Base-by-base conservation (phyloP, 2,113 vertebrate genomes). In the Pelodiscus sinensis region DNA sequence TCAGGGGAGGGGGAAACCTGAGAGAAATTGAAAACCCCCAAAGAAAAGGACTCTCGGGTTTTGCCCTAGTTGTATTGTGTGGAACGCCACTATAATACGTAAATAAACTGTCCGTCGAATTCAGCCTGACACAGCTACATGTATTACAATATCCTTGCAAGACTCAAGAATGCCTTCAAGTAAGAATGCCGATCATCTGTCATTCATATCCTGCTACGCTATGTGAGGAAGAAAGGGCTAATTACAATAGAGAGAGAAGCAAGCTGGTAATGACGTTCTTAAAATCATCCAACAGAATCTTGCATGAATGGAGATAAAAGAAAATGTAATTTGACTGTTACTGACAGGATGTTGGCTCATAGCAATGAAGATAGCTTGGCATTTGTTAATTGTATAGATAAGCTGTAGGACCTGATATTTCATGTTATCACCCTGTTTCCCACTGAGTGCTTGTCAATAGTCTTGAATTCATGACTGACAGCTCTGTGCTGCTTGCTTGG, bases 351-450 rank as follows among this genome's bases (percentile, higher is more conserved):
- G 50, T 51, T 78, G 57, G 80, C 2, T 3, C 62, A 73, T 85
- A 16, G 3, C 62, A 81, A 22, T 82, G 51, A 29, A 68, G 50
- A 52, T 55, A 57, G 35, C 21, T 57, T 79, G 62, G 31, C 50
- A 16, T 81, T 79, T 38, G 71, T 54, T 89, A 51, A 83, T 81
- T 85, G 79, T 81, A 82, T 50, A 65, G 84, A 19, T 55, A 35
- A 81, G 65, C 54, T 56, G 52, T 1, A 25, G 56, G 78, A 52
- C 80, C 52, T 82, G 88, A 71, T 65, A 10, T 55, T 62, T 84
- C 60, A n/a, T 0, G 0, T 92, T 89, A 56, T 65, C 0, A 0
- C 44, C 55, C 65, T n/a, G 38, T 44, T 80, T 62, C 82, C 77
- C 87, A 60, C 80, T 68, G 62, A 0, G 1, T 83, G 35, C 78